A percentile compares a stretch with the other conserved stretches of the same genome.
These are phyloP conservation scores for Chelonia mydas DNA, from an alignment of 2,797 vertebrate species.

Conservation along the genomic window DNA sequence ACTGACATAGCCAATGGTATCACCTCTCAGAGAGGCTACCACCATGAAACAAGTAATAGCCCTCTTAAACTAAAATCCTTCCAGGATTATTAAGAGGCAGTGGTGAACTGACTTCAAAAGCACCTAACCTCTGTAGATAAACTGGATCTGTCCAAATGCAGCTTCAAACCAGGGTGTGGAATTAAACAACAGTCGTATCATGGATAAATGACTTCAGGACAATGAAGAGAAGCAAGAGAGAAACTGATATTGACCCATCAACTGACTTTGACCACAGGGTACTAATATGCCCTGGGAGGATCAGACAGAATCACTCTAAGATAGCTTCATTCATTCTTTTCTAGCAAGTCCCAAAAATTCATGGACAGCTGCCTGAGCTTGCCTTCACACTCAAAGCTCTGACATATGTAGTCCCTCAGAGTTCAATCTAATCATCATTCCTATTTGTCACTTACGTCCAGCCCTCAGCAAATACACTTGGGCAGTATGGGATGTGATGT, in stretches of 20 bases:
- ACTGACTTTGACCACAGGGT: neutral
- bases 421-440: neutral
- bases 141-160: neutral
- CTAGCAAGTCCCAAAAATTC: neutral
- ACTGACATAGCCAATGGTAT: neutral
- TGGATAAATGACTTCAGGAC: neutral
- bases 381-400: neutral
- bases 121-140: neutral
- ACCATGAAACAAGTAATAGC: neutral
- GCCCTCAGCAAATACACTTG: neutral
- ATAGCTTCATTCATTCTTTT: neutral
- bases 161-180: neutral
- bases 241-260: neutral
- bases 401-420: neutral
- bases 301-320: too few species aligned
- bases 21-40: neutral
- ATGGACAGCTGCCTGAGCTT: neutral
- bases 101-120: neutral
- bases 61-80: neutral
- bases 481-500: neutral
- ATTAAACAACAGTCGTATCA: neutral
- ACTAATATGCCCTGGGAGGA: neutral
- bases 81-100: neutral
- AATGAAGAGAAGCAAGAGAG: neutral
- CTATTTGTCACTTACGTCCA: neutral